Percentiles rank a stretch among this genome's conserved stretches.
Conservation (phyloP, 2,888 invertebrate species). For the Drosophila multiciliata region DNA sequence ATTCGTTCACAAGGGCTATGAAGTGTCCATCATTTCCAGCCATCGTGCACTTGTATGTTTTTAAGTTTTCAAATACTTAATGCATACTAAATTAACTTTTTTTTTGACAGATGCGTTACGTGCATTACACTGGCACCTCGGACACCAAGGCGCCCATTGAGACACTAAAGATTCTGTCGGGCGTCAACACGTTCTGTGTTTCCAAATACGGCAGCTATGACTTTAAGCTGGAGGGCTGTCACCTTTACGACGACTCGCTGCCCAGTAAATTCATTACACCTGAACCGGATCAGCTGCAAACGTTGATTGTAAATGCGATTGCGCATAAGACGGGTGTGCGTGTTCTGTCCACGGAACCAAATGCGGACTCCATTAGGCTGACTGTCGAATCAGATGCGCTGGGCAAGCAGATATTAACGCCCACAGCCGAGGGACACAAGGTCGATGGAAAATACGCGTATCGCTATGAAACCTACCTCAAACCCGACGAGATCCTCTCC, state of each 20-base stretch:
- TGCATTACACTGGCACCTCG: conserved; percentile 52
- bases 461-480: conserved; percentile 82
- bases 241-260: conserved; percentile 87
- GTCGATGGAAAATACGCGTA: conserved; percentile 85
- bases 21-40: conserved; percentile 89
- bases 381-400: conserved; percentile 69
- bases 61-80: neutral
- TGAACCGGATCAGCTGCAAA: conserved; percentile 79
- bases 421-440: conserved; percentile 84
- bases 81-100: neutral
- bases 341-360: conserved; percentile 85
- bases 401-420: conserved; percentile 76
- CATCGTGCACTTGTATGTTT: conserved; percentile 87
- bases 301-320: conserved; percentile 86
- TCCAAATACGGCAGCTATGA: conserved; percentile 89
- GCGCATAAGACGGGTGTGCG: conserved; percentile 87
- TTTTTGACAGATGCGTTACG: conserved; percentile 74
- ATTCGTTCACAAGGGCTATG: conserved; percentile 93
- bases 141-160: conserved; percentile 56
- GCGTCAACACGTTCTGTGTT: conserved; percentile 91
- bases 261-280: conserved; percentile 85
- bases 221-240: conserved; percentile 92
- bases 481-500: conserved; percentile 84
- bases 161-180: conserved; percentile 86
- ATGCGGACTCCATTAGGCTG: conserved; percentile 75